phyloP scores from a whole-genome alignment of 1,140 invertebrate species.

The Chelonus insularis region DNA sequence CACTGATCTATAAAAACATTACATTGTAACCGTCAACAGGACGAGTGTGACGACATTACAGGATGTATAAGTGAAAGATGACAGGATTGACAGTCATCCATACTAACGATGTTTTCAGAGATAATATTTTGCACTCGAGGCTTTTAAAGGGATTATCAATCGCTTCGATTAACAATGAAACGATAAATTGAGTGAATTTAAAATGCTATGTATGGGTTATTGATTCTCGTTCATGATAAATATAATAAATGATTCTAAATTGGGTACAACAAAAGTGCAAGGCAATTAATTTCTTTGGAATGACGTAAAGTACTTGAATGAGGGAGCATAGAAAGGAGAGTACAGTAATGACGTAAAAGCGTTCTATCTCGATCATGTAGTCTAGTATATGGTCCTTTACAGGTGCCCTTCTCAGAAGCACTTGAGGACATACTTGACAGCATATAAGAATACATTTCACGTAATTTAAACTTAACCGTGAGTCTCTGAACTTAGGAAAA shows the following conservation, averaged over 20 bases:
- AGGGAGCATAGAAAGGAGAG: slow-evolving; percentile 2
- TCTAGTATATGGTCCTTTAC: neutral
- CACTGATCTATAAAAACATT: slow-evolving; percentile 47
- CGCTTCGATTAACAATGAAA: neutral
- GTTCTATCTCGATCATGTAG: neutral
- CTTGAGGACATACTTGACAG: too few species aligned
- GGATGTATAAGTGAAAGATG: slow-evolving; percentile 28
- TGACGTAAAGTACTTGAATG: slow-evolving; percentile 18
- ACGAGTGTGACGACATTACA: slow-evolving; percentile 27
- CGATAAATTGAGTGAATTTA: neutral
- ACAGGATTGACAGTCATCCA: slow-evolving; percentile 58
- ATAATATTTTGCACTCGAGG: slow-evolving; percentile 46
- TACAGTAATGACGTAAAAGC: neutral
- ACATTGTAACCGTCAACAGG: slow-evolving; percentile 44
- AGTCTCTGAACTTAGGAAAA: neutral
- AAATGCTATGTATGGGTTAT: too few species aligned
- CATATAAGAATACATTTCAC: slow-evolving; percentile 2
- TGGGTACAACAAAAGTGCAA: slow-evolving; percentile 27
- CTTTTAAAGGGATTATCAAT: neutral
- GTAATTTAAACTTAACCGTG: neutral
- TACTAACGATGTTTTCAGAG: slow-evolving; percentile 61
- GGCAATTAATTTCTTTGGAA: slow-evolving; percentile 37
- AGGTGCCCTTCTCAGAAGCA: neutral
- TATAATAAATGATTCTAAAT: slow-evolving; percentile 33
- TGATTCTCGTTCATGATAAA: too few species aligned